Conservation (phyloP, 2,797 vertebrate species). For the Gila robusta region DNA sequence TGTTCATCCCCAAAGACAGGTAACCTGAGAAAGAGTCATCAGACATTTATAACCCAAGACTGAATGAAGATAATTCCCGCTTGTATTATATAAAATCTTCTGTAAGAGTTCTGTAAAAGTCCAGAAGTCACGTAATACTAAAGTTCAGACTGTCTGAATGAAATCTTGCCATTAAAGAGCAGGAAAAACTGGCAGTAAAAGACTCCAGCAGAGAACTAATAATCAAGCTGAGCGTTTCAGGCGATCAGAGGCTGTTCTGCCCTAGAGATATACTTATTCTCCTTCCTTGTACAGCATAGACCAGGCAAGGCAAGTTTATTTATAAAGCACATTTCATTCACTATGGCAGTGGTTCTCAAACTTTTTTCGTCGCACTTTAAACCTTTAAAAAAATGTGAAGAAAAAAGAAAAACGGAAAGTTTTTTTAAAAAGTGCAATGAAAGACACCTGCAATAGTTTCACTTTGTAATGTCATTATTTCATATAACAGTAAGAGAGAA, state of each 20-base stretch:
- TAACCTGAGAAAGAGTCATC: conserved; percentile 77
- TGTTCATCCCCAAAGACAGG: conserved; percentile 73
- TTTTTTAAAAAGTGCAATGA: too few relatives aligned
- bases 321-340: too few relatives aligned
- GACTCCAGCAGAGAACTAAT: conserved; percentile 29
- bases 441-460: too few relatives aligned
- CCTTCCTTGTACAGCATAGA: conserved; percentile 19
- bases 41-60: neutral
- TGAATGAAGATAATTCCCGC: neutral
- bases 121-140: conserved; percentile 31
- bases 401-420: too few relatives aligned
- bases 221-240: conserved; percentile 11
- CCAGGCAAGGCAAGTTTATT: too few relatives aligned
- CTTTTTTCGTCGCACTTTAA: too few relatives aligned
- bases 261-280: neutral
- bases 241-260: conserved; percentile 20
- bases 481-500: too few relatives aligned
- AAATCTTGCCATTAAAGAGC: conserved; percentile 22
- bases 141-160: conserved; percentile 14
- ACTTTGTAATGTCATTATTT: too few relatives aligned
- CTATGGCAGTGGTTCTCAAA: too few relatives aligned
- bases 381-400: too few relatives aligned
- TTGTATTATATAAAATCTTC: neutral
- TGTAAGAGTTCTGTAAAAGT: neutral
- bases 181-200: conserved; percentile 31